These are phyloP conservation scores for Malurus cyaneus DNA, from an alignment of 2,113 vertebrate species.

Conservation along the genomic window DNA sequence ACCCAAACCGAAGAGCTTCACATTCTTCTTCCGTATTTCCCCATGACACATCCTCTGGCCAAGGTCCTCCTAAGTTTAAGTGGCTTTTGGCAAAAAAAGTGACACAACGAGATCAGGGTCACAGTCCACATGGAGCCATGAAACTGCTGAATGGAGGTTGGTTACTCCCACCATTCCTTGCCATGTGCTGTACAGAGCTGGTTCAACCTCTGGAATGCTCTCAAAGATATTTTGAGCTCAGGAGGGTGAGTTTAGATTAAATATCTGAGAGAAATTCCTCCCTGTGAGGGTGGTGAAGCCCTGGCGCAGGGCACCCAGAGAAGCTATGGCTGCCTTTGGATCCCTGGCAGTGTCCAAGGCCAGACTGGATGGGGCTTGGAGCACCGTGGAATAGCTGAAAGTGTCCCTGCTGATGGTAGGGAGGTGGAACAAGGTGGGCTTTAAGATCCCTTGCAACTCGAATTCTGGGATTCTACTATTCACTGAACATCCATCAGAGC, in stretches of 20 bases:
- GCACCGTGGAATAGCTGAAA: rapidly evolving
- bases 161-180: neutral
- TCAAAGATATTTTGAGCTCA: neutral
- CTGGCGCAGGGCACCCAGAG: neutral
- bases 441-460: neutral
- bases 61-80: neutral
- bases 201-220: neutral
- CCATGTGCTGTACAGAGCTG: neutral
- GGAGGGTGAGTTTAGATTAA: neutral
- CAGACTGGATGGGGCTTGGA: rapidly evolving
- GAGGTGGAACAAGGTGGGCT: neutral
- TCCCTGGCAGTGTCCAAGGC: neutral
- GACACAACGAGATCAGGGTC: rapidly evolving
- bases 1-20: neutral
- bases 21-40: neutral
- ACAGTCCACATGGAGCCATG: neutral
- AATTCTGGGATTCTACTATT: neutral
- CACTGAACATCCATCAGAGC: neutral
- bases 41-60: neutral
- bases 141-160: neutral
- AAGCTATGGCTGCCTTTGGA: neutral
- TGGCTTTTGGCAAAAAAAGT: neutral
- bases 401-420: neutral
- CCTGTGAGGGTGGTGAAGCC: neutral
- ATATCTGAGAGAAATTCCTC: neutral